A percentile compares a stretch with the other conserved stretches of the same genome.
phyloP scores from a whole-genome alignment of 2,888 invertebrate genomes.

The Tribolium freemani region DNA sequence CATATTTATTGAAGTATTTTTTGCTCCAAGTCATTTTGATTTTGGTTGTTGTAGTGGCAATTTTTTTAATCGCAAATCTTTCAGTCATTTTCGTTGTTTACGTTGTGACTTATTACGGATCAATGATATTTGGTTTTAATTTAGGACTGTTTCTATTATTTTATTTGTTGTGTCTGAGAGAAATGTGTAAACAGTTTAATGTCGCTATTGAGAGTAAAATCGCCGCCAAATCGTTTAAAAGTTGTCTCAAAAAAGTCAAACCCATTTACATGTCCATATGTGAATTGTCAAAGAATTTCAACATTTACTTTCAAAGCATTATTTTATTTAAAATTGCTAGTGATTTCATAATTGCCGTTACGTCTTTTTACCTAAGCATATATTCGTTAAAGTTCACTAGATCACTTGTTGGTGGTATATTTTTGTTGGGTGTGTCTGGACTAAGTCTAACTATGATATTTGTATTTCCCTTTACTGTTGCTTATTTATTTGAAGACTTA shows the following conservation, averaged over 20 bases:
- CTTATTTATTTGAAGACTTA: not conserved
- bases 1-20: not conserved
- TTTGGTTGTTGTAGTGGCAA: not conserved
- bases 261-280: not conserved
- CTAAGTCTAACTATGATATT: not conserved
- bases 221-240: not conserved
- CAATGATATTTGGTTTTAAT: not conserved
- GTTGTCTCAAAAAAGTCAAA: not conserved
- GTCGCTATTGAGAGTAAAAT: not conserved
- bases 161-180: not conserved
- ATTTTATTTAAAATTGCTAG: not conserved
- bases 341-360: not conserved
- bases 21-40: not conserved
- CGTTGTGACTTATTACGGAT: not conserved
- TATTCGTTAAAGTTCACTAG: not conserved
- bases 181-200: not conserved
- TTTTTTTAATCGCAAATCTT: not conserved
- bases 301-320: not conserved
- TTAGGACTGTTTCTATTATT: not conserved
- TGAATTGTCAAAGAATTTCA: not conserved
- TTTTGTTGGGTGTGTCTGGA: not conserved
- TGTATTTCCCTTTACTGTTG: not conserved
- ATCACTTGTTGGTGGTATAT: not conserved
- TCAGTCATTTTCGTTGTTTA: not conserved
- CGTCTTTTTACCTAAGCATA: not conserved